Evolutionary conservation across 2,888 invertebrate genomes (phyloP).

Genomic region (Hemithea aestivaria): DNA sequence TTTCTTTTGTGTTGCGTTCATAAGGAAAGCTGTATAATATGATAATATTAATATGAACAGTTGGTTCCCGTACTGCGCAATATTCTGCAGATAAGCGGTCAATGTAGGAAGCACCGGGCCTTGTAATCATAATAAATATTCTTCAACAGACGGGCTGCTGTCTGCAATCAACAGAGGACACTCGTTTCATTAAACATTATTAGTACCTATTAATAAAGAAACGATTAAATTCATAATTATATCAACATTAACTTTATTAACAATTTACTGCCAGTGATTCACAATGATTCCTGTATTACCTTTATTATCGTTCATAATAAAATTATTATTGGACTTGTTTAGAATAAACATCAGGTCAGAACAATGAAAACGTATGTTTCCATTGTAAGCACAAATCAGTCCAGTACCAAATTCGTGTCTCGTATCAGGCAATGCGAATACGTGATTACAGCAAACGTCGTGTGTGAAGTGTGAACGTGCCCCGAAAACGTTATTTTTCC

Average conservation of each 20-base stretch:
- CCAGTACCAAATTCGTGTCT: constrained; percentile 44
- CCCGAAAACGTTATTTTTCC: constrained; percentile 72
- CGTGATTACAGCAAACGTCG: constrained; percentile 34
- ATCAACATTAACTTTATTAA: constrained; percentile 10
- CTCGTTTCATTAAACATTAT: constrained; percentile 19
- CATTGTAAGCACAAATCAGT: no score
- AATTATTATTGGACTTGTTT: no score
- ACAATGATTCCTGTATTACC: constrained; percentile 4
- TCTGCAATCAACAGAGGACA: constrained; percentile 14
- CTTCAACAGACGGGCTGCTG: constrained; percentile 21
- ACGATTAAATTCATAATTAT: constrained; percentile 18
- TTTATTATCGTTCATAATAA: background rate
- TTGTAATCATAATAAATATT: constrained; percentile 23
- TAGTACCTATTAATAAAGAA: constrained; percentile 20
- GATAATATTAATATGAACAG: no score
- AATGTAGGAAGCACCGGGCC: constrained; percentile 43
- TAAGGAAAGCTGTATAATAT: no score
- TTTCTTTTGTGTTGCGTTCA: no score
- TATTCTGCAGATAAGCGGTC: constrained; percentile 62
- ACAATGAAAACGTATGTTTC: no score
- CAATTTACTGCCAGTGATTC: constrained; percentile 2
- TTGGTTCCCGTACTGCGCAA: constrained; percentile 49
- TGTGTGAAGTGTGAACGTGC: constrained; percentile 47
- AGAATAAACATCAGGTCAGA: no score
- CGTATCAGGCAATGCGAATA: constrained; percentile 50